phyloP scores from a whole-genome alignment of 2,113 vertebrate genomes.

The Clarias magur region DNA sequence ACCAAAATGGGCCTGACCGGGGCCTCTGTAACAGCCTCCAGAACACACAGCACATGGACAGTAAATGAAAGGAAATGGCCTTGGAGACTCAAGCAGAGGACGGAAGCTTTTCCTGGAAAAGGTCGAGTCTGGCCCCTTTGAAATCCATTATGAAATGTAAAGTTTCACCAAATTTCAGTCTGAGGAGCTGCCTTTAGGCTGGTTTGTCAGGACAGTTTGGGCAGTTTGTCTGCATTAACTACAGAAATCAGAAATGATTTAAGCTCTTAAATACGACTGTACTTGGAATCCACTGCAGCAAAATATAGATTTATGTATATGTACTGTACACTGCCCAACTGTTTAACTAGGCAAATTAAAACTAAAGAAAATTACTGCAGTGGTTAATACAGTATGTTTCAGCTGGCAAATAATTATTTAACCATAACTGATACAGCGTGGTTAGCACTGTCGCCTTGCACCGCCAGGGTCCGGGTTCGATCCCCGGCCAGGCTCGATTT shows the following conservation, averaged over 20 bases:
- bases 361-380: too few species aligned
- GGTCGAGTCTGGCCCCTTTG: background rate
- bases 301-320: background rate
- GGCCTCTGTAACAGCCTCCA: constrained; percentile 27
- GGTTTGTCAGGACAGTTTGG: background rate
- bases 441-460: too few species aligned
- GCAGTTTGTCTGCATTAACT: background rate
- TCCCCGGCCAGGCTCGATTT: too few species aligned
- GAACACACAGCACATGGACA: constrained; percentile 44
- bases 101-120: constrained; percentile 35
- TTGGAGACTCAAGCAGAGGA: constrained; percentile 24
- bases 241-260: background rate
- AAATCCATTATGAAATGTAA: constrained; percentile 5
- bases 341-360: too few species aligned
- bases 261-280: background rate
- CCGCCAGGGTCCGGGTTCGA: too few species aligned
- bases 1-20: constrained; percentile 41
- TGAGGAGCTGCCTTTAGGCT: background rate
- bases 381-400: too few species aligned
- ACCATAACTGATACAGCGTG: too few species aligned
- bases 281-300: background rate
- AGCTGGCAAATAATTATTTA: too few species aligned
- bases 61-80: constrained; percentile 56
- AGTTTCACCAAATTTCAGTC: background rate
- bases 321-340: too few species aligned